Percentiles rank a stretch among this genome's conserved stretches.
Evolutionary conservation across 2,888 invertebrate species (phyloP).

Genomic region (Theretra japonica): DNA sequence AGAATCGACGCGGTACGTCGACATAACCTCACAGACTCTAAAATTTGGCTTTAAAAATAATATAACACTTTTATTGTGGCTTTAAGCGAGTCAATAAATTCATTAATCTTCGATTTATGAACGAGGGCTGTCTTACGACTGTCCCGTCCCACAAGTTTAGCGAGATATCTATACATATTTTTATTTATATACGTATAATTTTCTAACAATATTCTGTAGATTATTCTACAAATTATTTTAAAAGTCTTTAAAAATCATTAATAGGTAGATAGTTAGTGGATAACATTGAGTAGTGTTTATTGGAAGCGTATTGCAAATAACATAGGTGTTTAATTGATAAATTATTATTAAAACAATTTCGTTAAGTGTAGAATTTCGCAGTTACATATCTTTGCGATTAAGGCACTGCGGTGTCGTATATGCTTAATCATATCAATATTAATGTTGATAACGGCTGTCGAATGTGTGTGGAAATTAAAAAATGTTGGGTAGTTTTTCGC

Average conservation of each 20-base stretch:
- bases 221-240: constrained; percentile 76
- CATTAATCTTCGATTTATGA: constrained; percentile 77
- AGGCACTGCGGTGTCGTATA: constrained; percentile 33
- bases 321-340: constrained; percentile 63
- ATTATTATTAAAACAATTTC: constrained; percentile 54
- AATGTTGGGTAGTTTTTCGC: not conserved
- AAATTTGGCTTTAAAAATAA: constrained; percentile 85
- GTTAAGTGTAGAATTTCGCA: constrained; percentile 59
- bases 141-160: constrained; percentile 68
- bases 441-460: constrained; percentile 40
- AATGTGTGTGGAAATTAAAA: constrained; percentile 26
- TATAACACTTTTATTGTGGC: constrained; percentile 80
- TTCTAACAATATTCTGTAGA: constrained; percentile 81
- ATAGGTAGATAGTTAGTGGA: constrained; percentile 68
- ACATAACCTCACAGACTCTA: constrained; percentile 84
- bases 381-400: constrained; percentile 68
- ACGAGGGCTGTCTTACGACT: constrained; percentile 50
- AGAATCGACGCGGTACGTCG: constrained; percentile 74
- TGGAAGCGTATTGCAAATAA: constrained; percentile 65
- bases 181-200: constrained; percentile 76
- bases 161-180: constrained; percentile 72
- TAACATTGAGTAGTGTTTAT: constrained; percentile 67
- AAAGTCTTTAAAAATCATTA: constrained; percentile 55
- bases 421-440: constrained; percentile 37
- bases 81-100: constrained; percentile 80